phyloP scores from a whole-genome alignment of 2,797 vertebrate species.

The Gallinago nigripennis region DNA sequence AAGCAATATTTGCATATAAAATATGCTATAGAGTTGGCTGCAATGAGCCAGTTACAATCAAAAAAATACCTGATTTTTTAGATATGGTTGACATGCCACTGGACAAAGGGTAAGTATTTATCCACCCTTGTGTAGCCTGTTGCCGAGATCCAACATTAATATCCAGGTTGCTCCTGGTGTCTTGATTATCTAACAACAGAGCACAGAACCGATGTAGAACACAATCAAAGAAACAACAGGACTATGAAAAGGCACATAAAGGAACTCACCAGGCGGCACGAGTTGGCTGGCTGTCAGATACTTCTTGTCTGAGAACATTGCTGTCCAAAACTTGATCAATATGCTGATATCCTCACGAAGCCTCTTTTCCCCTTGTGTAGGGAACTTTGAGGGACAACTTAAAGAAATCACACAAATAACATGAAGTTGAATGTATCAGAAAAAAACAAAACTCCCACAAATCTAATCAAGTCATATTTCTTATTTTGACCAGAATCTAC shows the following conservation, averaged over 20 bases:
- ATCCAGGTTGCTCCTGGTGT: constrained; percentile 90
- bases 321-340: constrained; percentile 96
- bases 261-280: constrained; percentile 91
- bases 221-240: not conserved
- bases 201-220: not conserved
- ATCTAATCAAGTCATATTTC: not conserved
- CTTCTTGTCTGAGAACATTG: constrained; percentile 97
- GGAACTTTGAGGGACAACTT: constrained; percentile 91
- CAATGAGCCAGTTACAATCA: not conserved
- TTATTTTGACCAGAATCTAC: not conserved
- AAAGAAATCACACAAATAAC: constrained; percentile 25
- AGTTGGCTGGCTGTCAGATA: constrained; percentile 93
- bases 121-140: constrained; percentile 95
- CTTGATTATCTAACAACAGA: constrained; percentile 89
- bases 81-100: constrained; percentile 97
- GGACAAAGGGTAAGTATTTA: constrained; percentile 96
- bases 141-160: constrained; percentile 90
- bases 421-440: not conserved
- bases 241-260: not conserved
- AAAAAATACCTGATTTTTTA: constrained; percentile 91
- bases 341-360: constrained; percentile 96
- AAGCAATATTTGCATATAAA: not conserved
- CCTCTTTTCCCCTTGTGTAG: constrained; percentile 91
- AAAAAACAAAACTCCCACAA: not conserved
- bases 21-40: not conserved